Evolutionary conservation across 2,888 invertebrate genomes (phyloP).

Genomic region (Tinea semifulvella): DNA sequence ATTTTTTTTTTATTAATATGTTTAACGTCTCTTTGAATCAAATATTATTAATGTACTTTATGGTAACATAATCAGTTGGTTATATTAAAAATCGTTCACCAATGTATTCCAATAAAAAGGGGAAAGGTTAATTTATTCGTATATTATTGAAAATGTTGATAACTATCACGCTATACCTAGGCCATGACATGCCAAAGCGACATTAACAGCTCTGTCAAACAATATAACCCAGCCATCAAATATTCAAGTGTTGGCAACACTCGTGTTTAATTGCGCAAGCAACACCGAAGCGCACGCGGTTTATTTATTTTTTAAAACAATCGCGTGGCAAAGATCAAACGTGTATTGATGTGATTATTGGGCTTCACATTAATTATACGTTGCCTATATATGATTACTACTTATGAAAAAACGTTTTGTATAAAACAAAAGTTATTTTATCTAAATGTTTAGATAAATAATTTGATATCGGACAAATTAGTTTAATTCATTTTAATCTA

Average conservation of each 20-base stretch:
- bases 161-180: background rate
- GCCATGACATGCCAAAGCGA: conserved; percentile 51
- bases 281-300: conserved; percentile 32
- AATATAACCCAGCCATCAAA: conserved; percentile 48
- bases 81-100: no score
- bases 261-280: conserved; percentile 44
- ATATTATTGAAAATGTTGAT: conserved; percentile 34
- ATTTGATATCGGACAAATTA: no score
- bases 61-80: background rate
- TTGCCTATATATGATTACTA: no score
- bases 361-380: background rate
- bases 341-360: conserved; percentile 9
- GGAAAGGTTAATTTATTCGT: conserved; percentile 29
- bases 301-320: background rate
- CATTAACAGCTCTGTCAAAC: conserved; percentile 62
- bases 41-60: background rate
- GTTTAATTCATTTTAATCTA: no score
- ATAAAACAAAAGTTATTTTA: no score
- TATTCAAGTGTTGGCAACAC: conserved; percentile 46
- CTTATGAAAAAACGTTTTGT: no score
- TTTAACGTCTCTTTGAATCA: no score
- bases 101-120: background rate
- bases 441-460: no score
- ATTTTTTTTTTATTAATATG: no score
- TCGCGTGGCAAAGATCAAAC: conserved; percentile 7